Percentiles rank a stretch among this genome's conserved stretches.
These are phyloP conservation scores for Tangara arthus DNA, from an alignment of 2,797 vertebrate species.

Conservation along the genomic window DNA sequence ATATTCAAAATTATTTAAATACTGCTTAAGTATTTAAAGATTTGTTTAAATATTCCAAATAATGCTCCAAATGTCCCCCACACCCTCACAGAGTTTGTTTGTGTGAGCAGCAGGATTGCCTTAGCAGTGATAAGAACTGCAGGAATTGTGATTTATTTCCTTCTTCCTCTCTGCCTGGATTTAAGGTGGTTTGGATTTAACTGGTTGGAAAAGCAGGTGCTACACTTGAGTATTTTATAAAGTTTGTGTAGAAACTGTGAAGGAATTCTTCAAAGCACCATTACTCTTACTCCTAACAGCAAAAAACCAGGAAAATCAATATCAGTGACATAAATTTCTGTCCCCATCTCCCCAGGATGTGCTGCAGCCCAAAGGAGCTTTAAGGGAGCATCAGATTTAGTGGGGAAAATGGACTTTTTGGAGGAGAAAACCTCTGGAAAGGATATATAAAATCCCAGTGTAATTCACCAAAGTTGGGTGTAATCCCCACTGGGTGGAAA, in stretches of 20 bases:
- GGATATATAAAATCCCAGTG: background rate
- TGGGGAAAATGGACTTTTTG: background rate
- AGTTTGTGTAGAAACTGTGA: background rate
- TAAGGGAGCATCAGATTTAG: background rate
- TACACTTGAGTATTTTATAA: background rate
- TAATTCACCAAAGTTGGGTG: background rate
- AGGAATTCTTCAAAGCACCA: background rate
- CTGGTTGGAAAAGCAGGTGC: background rate
- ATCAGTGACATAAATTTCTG: rapidly evolving
- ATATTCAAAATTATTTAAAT: background rate
- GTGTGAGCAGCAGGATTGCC: background rate
- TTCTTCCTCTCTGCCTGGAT: background rate
- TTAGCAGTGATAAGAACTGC: background rate
- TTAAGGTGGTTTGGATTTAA: background rate
- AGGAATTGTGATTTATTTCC: background rate
- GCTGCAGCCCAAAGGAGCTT: background rate
- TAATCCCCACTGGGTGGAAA: background rate
- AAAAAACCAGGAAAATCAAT: background rate
- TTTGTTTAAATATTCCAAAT: background rate
- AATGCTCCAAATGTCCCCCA: background rate
- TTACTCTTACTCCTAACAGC: background rate
- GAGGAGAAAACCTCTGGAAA: background rate
- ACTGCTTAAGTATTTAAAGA: background rate
- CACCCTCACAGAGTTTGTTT: background rate
- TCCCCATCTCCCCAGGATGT: background rate